Evolutionary conservation across 2,113 vertebrate species (phyloP).

Genomic region (Rhea pennata): DNA sequence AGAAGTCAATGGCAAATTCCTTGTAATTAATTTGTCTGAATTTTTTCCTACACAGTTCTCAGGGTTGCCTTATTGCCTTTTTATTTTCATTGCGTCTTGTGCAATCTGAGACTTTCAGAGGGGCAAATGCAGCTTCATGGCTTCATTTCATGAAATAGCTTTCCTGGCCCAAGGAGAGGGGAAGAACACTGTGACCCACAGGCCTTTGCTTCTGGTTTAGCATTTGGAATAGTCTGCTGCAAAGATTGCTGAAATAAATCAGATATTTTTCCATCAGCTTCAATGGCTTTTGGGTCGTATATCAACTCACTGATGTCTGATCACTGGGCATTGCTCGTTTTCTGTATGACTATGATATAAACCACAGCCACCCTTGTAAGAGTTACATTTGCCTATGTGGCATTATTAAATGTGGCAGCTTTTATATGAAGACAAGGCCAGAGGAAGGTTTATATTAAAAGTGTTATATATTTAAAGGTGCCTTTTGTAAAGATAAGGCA

Average conservation of each 20-base stretch:
- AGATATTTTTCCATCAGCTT: constrained; percentile 3
- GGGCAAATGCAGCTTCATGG: not conserved
- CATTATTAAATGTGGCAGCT: not conserved
- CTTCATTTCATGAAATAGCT: constrained; percentile 22
- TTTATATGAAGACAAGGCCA: constrained; percentile 31
- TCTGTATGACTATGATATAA: not conserved
- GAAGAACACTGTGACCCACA: not conserved
- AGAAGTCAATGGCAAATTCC: constrained; percentile 29
- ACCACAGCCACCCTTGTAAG: not conserved
- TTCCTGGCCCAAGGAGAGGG: constrained; percentile 10
- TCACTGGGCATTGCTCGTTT: not conserved
- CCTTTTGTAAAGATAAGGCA: not conserved
- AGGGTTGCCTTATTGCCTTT: not conserved
- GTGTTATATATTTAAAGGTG: not conserved
- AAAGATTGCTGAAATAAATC: not conserved
- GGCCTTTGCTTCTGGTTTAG: constrained; percentile 12
- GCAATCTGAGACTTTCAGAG: constrained; percentile 29
- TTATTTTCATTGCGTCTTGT: constrained; percentile 39
- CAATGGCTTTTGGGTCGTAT: constrained; percentile 21
- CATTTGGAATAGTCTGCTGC: constrained; percentile 6
- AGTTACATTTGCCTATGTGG: not conserved
- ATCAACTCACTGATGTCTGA: not conserved
- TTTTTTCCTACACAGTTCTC: constrained; percentile 11
- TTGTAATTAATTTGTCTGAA: not conserved
- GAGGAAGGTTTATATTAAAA: not conserved